Conservation (phyloP, 2,797 vertebrate genomes). For the Telmatherina bonti region DNA sequence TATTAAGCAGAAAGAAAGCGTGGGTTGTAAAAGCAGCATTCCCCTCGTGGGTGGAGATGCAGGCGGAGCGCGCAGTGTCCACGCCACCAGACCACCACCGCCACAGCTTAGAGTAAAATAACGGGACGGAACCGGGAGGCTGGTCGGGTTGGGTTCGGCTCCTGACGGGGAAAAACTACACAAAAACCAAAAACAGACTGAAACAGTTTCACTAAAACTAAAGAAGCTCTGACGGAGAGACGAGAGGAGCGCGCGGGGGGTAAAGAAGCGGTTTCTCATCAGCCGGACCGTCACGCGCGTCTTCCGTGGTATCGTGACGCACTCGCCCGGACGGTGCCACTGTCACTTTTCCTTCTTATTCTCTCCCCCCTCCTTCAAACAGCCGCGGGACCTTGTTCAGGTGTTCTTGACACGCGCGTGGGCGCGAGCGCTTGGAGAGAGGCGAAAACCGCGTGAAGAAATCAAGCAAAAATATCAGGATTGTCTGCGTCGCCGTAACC, state of each 20-base stretch:
- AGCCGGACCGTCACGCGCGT: neutral
- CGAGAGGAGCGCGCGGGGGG: constrained; percentile 28
- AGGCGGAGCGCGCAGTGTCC: constrained; percentile 75
- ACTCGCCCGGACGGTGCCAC: constrained; percentile 53
- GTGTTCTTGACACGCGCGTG: constrained; percentile 62
- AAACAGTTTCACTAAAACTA: constrained; percentile 67
- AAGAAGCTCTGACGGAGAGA: constrained; percentile 36
- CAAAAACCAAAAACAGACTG: constrained; percentile 38
- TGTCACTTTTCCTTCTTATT: constrained; percentile 44
- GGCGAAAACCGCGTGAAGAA: constrained; percentile 23
- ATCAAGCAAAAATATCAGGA: constrained; percentile 5
- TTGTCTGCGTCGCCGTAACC: constrained; percentile 19
- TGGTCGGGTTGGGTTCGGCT: constrained; percentile 75
- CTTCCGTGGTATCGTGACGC: constrained; percentile 10
- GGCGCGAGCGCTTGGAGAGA: constrained; percentile 36
- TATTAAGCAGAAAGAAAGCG: constrained; percentile 69
- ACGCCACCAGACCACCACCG: constrained; percentile 69
- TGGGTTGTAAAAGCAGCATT: constrained; percentile 69
- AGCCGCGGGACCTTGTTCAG: constrained; percentile 55
- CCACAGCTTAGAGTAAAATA: constrained; percentile 79
- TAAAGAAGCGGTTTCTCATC: constrained; percentile 26
- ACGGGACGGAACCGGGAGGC: constrained; percentile 84
- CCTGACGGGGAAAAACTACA: constrained; percentile 38
- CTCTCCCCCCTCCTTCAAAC: neutral
- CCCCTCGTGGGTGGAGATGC: constrained; percentile 81